Evolutionary conservation across 2,797 vertebrate genomes (phyloP).

Genomic region (Centroberyx gerrardi): DNA sequence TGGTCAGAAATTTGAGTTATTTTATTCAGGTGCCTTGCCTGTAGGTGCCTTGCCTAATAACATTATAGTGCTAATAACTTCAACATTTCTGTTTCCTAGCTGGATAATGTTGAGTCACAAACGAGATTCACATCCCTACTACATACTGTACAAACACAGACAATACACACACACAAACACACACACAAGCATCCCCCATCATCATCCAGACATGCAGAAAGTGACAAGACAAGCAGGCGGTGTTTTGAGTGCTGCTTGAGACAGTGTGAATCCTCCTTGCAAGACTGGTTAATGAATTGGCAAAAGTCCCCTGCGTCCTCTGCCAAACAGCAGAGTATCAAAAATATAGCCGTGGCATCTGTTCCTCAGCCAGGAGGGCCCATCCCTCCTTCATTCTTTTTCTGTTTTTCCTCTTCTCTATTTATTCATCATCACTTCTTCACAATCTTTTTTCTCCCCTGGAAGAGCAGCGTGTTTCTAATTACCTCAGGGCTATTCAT

Average conservation of each 20-base stretch:
- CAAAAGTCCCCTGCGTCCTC: conserved; percentile 56
- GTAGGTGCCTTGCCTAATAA: too few relatives aligned
- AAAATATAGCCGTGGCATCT: conserved; percentile 77
- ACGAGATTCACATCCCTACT: conserved; percentile 31
- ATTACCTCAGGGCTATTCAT: conserved; percentile 86
- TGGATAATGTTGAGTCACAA: neutral
- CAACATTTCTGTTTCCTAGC: too few relatives aligned
- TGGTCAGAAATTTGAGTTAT: too few relatives aligned
- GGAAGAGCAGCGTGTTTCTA: conserved; percentile 81
- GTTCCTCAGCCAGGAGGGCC: conserved; percentile 69
- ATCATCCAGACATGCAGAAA: conserved; percentile 55
- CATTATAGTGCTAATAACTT: too few relatives aligned
- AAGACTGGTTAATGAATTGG: conserved; percentile 77
- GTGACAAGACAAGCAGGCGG: conserved; percentile 64
- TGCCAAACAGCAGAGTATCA: conserved; percentile 75
- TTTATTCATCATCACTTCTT: conserved; percentile 81
- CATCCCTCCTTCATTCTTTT: conserved; percentile 44
- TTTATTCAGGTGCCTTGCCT: too few relatives aligned
- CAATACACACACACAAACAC: conserved; percentile 29
- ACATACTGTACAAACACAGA: conserved; percentile 16
- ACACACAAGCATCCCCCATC: conserved; percentile 33
- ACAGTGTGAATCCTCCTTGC: conserved; percentile 68
- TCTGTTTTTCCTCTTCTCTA: conserved; percentile 26
- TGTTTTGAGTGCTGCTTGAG: conserved; percentile 60
- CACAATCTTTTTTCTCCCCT: conserved; percentile 75